phyloP scores from a whole-genome alignment of 1,140 invertebrate species.

The Adoxophyes honmai region DNA sequence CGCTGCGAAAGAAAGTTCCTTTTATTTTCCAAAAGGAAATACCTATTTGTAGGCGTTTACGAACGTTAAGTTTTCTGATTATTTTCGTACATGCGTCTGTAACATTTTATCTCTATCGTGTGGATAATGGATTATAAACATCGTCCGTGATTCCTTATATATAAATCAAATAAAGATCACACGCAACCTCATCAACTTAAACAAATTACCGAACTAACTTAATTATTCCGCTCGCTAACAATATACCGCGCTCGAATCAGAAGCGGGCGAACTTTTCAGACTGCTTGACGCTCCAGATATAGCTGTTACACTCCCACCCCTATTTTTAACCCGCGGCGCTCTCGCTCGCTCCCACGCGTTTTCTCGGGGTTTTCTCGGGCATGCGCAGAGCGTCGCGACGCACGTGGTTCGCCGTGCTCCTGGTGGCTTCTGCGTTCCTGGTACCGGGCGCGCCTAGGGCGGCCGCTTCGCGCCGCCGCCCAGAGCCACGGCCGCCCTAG shows the following conservation, averaged over 20 bases:
- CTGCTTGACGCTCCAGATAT: conserved; percentile 70
- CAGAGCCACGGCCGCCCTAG: conserved; percentile 52
- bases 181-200: not conserved
- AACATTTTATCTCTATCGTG: not conserved
- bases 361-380: conserved; percentile 47
- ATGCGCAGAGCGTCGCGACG: conserved; percentile 58
- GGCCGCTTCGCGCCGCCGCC: conserved; percentile 68
- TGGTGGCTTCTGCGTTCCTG: conserved; percentile 45
- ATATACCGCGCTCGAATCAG: conserved; percentile 12
- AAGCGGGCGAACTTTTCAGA: conserved; percentile 54
- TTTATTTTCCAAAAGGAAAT: not conserved
- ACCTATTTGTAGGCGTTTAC: not conserved
- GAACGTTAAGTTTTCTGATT: no score
- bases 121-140: not conserved
- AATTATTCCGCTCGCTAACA: conserved; percentile 8
- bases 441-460: conserved; percentile 71
- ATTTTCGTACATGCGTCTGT: no score
- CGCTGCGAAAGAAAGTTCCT: not conserved
- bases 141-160: not conserved
- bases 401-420: conserved; percentile 51
- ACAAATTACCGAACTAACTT: conserved; percentile 10
- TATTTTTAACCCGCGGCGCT: conserved; percentile 51
- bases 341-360: conserved; percentile 43
- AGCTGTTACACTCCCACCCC: conserved; percentile 51
- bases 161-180: not conserved